Percentiles rank a stretch among this genome's conserved stretches.
These are phyloP conservation scores for Girardinichthys multiradiatus DNA, from an alignment of 2,113 vertebrate species.

Conservation along the genomic window DNA sequence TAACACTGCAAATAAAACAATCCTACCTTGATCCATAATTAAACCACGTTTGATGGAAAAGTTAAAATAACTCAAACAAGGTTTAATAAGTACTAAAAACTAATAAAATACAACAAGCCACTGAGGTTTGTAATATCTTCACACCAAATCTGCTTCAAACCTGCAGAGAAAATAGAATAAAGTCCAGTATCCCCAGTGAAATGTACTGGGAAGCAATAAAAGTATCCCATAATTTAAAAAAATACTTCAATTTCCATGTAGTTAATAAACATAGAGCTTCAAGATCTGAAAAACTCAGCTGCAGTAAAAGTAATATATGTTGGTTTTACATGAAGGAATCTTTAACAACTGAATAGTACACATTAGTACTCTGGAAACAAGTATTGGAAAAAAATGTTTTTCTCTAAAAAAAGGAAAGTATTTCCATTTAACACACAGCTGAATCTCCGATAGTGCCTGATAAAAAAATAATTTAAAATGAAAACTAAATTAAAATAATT, in stretches of 20 bases:
- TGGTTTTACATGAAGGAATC: no score
- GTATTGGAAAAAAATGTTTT: no score
- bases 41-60: not conserved
- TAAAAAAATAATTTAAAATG: no score
- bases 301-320: not conserved
- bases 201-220: not conserved
- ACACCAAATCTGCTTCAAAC: not conserved
- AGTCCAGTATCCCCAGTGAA: not conserved
- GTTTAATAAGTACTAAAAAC: not conserved
- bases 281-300: not conserved
- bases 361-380: no score
- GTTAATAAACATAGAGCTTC: no score
- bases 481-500: not conserved
- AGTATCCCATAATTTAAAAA: not conserved
- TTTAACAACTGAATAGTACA: no score
- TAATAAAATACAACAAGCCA: not conserved
- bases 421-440: no score
- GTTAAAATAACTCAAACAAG: not conserved
- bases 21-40: no score
- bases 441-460: no score
- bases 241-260: not conserved
- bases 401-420: no score
- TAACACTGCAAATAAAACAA: no score
- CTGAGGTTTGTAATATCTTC: no score
- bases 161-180: not conserved